phyloP scores from a whole-genome alignment of 2,797 vertebrate genomes.

The Tadarida brasiliensis region DNA sequence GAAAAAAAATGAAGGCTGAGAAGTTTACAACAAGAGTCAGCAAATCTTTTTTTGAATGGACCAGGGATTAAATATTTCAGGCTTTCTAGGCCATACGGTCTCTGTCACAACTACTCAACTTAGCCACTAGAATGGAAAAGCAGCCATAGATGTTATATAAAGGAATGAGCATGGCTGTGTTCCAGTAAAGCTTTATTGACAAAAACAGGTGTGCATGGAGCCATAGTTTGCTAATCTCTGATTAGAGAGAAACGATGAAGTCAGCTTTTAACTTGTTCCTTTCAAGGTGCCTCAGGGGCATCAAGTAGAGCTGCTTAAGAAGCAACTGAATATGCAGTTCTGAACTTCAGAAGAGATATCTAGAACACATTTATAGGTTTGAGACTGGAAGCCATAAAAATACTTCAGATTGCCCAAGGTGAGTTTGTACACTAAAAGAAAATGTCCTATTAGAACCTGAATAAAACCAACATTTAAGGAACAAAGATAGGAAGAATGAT shows the following conservation, averaged over 20 bases:
- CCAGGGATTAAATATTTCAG: background rate
- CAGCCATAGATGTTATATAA: background rate
- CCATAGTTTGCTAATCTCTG: background rate
- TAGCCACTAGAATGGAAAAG: background rate
- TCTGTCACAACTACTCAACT: background rate
- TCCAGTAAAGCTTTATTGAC: background rate
- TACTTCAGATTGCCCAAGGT: background rate
- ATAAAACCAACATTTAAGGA: background rate
- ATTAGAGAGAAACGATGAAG: background rate
- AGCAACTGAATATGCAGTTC: background rate
- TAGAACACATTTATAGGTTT: background rate
- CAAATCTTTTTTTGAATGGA: background rate
- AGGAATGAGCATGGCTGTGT: background rate
- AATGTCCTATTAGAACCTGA: background rate
- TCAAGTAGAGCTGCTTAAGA: background rate
- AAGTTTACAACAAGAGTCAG: background rate
- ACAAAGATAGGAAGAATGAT: background rate
- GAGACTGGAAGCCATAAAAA: background rate
- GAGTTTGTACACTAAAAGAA: background rate
- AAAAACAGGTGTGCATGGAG: background rate
- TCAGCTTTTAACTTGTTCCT: background rate
- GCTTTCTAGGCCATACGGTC: background rate
- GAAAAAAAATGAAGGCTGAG: background rate
- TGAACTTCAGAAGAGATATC: background rate
- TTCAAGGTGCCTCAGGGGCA: background rate